Percentiles rank a stretch among this genome's conserved stretches.
phyloP scores from a whole-genome alignment of 2,113 vertebrate species.

The Orthonyx spaldingii region DNA sequence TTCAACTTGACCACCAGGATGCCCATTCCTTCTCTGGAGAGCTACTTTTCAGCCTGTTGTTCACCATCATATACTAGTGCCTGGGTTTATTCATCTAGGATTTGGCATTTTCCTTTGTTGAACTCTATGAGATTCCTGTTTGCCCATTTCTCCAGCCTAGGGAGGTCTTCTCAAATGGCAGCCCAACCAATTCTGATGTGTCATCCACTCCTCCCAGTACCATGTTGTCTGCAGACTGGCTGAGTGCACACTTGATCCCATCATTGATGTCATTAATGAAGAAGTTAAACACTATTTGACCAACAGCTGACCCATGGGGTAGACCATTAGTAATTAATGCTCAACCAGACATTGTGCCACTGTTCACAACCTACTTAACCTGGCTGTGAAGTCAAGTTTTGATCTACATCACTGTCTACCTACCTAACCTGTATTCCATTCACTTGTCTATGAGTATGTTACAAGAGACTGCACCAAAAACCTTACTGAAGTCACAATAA shows the following conservation, averaged over 20 bases:
- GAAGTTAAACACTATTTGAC: background rate
- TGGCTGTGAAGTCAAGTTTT: background rate
- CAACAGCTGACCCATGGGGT: background rate
- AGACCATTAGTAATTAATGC: background rate
- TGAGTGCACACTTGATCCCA: background rate
- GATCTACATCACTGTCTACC: background rate
- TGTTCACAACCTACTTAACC: background rate
- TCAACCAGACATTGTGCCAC: background rate
- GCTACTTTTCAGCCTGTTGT: background rate
- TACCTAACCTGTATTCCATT: background rate
- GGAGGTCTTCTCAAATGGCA: background rate
- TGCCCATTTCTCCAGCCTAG: background rate
- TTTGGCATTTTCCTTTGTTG: background rate
- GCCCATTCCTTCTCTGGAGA: background rate
- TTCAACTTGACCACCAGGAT: background rate
- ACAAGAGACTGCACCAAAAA: background rate
- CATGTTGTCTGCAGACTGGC: background rate
- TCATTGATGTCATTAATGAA: background rate
- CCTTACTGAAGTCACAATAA: background rate
- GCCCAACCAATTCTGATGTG: background rate
- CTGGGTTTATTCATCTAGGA: background rate
- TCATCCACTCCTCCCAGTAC: background rate
- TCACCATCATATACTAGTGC: background rate
- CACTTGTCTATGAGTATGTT: accelerated
- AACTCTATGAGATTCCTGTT: background rate